A percentile compares a stretch with the other conserved stretches of the same genome.
These are phyloP conservation scores for Helobdella robusta DNA, from an alignment of 2,888 invertebrate species.

Conservation along the genomic window DNA sequence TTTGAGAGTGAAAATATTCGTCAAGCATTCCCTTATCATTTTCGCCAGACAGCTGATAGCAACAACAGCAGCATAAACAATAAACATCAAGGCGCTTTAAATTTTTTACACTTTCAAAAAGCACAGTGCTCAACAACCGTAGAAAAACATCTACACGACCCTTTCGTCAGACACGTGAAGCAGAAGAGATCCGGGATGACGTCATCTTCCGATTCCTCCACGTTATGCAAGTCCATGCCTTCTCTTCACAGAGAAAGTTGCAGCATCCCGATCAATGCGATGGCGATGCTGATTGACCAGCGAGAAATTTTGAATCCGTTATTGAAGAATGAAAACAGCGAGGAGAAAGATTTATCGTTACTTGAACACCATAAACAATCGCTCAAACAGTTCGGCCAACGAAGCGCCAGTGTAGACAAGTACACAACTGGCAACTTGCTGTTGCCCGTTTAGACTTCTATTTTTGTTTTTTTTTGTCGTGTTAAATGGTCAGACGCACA, in stretches of 20 bases:
- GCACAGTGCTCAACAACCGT: not conserved
- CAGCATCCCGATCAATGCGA: not conserved
- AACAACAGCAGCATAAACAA: not conserved
- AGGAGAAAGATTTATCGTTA: not conserved
- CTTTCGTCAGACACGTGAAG: not conserved
- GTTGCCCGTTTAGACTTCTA: no score
- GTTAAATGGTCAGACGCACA: no score
- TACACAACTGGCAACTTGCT: constrained; percentile 11
- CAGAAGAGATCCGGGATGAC: not conserved
- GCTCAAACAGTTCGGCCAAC: constrained; percentile 13
- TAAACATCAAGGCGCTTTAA: no score
- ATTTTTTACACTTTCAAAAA: no score
- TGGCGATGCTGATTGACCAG: not conserved
- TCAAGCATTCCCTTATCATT: not conserved
- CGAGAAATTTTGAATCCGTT: not conserved
- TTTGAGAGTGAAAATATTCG: not conserved
- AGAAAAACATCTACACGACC: not conserved
- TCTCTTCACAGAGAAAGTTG: constrained; percentile 9
- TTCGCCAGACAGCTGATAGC: not conserved
- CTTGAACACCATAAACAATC: constrained; percentile 1
- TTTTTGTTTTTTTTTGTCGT: no score
- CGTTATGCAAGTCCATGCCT: constrained; percentile 22
- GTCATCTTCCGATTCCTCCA: not conserved
- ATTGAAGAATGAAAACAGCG: not conserved
- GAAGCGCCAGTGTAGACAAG: constrained; percentile 16